Evolutionary conservation across 1,140 invertebrate genomes (phyloP).

Genomic region (Lutraria rhynchaena): DNA sequence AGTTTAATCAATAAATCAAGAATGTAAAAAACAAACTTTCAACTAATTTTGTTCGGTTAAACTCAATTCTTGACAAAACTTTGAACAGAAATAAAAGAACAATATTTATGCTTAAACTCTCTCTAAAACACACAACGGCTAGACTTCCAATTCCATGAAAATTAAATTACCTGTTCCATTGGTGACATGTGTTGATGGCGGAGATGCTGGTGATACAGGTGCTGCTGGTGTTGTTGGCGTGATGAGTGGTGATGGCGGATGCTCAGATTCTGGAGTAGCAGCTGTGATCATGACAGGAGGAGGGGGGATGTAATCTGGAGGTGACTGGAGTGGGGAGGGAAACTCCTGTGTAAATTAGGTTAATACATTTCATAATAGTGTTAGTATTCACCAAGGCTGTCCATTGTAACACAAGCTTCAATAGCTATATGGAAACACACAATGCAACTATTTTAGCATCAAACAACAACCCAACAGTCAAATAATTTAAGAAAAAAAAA

Average conservation of each 20-base stretch:
- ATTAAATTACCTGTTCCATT: slow-evolving; percentile 70
- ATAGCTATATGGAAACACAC: too few relatives aligned
- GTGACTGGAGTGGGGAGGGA: slow-evolving; percentile 62
- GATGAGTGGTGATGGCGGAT: slow-evolving; percentile 67
- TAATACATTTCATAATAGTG: too few relatives aligned
- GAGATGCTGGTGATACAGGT: slow-evolving; percentile 66
- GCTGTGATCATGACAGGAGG: slow-evolving; percentile 78
- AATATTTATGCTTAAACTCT: neutral
- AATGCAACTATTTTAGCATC: too few relatives aligned
- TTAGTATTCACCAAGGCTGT: too few relatives aligned
- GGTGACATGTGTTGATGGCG: slow-evolving; percentile 71
- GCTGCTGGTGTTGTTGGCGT: slow-evolving; percentile 75
- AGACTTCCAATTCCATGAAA: neutral
- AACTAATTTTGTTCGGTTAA: too few relatives aligned
- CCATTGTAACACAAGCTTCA: too few relatives aligned
- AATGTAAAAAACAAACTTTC: too few relatives aligned
- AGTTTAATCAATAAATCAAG: too few relatives aligned
- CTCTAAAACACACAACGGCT: neutral
- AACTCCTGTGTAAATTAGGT: slow-evolving; percentile 61
- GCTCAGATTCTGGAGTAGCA: slow-evolving; percentile 75
- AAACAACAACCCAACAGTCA: too few relatives aligned
- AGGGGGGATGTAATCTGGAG: slow-evolving; percentile 67
- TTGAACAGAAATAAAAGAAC: neutral
- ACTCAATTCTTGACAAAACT: too few relatives aligned
- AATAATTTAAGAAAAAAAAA: too few relatives aligned